phyloP scores from a whole-genome alignment of 2,888 invertebrate species.

The Drosophila mayaguana region DNA sequence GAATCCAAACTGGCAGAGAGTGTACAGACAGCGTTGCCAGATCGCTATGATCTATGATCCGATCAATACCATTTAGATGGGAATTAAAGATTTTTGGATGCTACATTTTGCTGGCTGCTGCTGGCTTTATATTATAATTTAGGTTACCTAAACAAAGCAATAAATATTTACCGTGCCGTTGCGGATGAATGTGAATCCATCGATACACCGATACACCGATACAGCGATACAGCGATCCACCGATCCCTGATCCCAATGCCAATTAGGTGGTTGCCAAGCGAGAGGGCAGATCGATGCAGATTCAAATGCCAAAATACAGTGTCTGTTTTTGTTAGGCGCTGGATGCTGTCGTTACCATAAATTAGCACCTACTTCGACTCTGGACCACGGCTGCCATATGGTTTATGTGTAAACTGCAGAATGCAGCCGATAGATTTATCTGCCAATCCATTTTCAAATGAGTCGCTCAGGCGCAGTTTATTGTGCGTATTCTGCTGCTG shows the following conservation, averaged over 20 bases:
- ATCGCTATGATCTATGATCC: conserved; percentile 62
- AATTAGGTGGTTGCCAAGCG: conserved; percentile 51
- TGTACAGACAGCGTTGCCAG: conserved; percentile 41
- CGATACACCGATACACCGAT: background rate
- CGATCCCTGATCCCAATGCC: conserved; percentile 29
- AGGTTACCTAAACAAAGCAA: conserved; percentile 73
- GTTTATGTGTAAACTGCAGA: conserved; percentile 61
- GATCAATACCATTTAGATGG: conserved; percentile 8
- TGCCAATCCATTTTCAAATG: conserved; percentile 66
- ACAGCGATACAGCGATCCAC: background rate
- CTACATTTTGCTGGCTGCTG: conserved; percentile 19
- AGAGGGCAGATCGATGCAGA: conserved; percentile 40
- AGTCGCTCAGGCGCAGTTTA: conserved; percentile 50
- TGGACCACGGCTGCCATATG: conserved; percentile 63
- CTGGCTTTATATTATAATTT: conserved; percentile 69
- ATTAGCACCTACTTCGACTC: conserved; percentile 67
- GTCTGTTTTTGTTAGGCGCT: conserved; percentile 18
- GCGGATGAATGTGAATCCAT: conserved; percentile 46
- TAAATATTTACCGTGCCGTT: conserved; percentile 56
- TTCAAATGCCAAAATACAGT: conserved; percentile 59
- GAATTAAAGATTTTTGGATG: conserved; percentile 9
- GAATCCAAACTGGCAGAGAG: conserved; percentile 46
- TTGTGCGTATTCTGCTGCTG: conserved; percentile 6
- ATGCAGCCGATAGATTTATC: conserved; percentile 67
- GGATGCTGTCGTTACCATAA: conserved; percentile 68